Percentiles rank a stretch among this genome's conserved stretches.
Conservation (phyloP, 2,797 vertebrate species). For the Argentina silus region DNA sequence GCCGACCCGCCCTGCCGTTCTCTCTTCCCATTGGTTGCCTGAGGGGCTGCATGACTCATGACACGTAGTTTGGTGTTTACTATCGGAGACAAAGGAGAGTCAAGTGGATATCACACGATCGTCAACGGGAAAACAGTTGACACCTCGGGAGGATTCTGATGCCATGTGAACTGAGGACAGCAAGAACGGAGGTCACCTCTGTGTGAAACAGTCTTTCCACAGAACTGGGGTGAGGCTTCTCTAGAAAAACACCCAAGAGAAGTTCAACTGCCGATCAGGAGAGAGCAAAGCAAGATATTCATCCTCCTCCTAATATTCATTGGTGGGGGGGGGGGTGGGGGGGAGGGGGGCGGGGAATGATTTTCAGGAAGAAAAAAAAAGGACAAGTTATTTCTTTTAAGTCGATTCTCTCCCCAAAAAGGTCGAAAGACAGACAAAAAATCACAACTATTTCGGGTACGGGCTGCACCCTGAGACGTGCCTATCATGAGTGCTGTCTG, state of each 20-base stretch:
- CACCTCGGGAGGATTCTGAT: too few relatives aligned
- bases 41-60: neutral
- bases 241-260: too few relatives aligned
- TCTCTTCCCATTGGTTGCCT: neutral
- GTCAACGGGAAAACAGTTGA: too few relatives aligned
- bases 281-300: neutral
- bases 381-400: neutral
- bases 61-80: neutral
- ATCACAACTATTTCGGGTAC: slow-evolving; percentile 27
- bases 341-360: neutral
- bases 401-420: neutral
- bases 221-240: too few relatives aligned
- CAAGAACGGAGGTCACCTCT: too few relatives aligned
- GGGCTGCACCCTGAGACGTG: slow-evolving; percentile 35
- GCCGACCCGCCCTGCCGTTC: neutral
- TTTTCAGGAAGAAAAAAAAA: neutral
- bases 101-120: neutral
- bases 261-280: too few relatives aligned
- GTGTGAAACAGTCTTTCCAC: too few relatives aligned
- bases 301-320: neutral
- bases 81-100: neutral
- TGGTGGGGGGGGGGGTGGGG: neutral
- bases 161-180: too few relatives aligned
- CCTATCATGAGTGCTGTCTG: slow-evolving; percentile 48
- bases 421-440: neutral